Evolutionary conservation across 2,797 vertebrate species (phyloP).

Genomic region (Lates japonicus): DNA sequence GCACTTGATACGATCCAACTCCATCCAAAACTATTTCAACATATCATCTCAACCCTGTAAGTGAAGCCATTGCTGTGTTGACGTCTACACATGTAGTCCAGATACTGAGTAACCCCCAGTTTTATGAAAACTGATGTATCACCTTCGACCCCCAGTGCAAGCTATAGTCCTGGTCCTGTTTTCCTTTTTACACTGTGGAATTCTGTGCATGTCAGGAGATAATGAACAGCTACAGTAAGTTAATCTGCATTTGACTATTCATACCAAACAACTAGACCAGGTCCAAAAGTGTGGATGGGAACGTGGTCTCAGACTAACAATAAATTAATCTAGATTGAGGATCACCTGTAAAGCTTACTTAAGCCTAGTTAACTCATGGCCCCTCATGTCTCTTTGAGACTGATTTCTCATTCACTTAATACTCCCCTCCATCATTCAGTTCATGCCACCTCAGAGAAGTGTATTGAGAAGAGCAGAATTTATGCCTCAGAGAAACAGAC

Average conservation of each 20-base stretch:
- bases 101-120: neutral
- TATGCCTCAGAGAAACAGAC: neutral
- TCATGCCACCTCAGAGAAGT: neutral
- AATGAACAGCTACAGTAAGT: neutral
- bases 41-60: neutral
- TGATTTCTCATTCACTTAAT: neutral
- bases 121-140: neutral
- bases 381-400: no score
- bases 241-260: neutral
- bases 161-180: neutral
- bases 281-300: no score
- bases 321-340: no score
- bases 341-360: no score
- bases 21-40: constrained; percentile 1
- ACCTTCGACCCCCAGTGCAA: neutral
- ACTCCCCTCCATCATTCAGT: no score
- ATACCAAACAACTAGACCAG: no score
- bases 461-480: neutral
- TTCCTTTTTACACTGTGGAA: neutral
- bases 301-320: no score
- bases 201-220: neutral
- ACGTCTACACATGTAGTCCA: constrained; percentile 19
- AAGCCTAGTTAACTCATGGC: no score
- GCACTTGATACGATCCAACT: neutral
- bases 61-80: neutral